Evolutionary conservation across 2,113 vertebrate genomes (phyloP), one percentile per base, ranked within the genome.

Genomic region (Sakesphorus luctuosus): DNA sequence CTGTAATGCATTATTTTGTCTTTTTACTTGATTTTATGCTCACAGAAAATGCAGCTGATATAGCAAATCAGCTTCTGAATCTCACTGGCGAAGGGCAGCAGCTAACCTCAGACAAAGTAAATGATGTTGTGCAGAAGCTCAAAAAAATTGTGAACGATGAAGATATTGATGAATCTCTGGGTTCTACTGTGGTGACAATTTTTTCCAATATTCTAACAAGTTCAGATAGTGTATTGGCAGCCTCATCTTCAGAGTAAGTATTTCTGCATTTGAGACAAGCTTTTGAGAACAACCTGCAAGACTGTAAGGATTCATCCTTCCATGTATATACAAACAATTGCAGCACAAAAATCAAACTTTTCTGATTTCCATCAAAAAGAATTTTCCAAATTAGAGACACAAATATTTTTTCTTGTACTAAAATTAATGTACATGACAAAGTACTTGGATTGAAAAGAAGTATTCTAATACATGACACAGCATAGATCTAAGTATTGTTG

Each of bases 151-250:
- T 99, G 53, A 98, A 98, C 1, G 97, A 99, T 80, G 98, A 98
- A 56, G 98, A 98, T 95, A 99, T 99, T 76, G 99, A 99, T 97
- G 85, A 96, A 75, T 96, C 97, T 7, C 92, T 99, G 58, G 99
- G 99, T 38, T 98, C 97, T 78, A 98, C 98, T 0, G 98, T 99
- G 35, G 98, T 99, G 95, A 98, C 97, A 72, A 99, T 99, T 96
- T 99, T 99, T 98, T 99, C 99, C 90, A 99, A 99, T 87, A 99
- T 99, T 87, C 98, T 99, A 94, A 98, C 91, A 61, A 99, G 98
- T 98, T 98, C 99, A 7, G 98, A 98, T 66, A 97, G 94, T 20
- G 97, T 97, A 16, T 96, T 98, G 89, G 97, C 98, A 35, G 96
- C 97, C 19, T 98, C 98, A 29, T 99, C 99, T 33, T 98, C 98